Evolutionary conservation across 2,797 vertebrate genomes (phyloP).

Genomic region (Characodon lateralis): DNA sequence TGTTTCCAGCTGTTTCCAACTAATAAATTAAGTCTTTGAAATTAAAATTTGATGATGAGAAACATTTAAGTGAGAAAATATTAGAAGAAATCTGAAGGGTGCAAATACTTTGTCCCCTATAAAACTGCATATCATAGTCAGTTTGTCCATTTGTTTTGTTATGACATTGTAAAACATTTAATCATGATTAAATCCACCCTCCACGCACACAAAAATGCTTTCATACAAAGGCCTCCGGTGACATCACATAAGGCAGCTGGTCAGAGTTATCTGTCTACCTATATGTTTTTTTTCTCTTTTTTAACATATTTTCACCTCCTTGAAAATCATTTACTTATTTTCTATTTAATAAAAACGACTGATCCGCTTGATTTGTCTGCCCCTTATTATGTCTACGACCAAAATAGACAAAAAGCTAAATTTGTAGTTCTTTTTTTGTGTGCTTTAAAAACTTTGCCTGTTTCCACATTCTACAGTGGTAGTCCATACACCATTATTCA

Average conservation of each 20-base stretch:
- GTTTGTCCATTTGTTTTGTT: background rate
- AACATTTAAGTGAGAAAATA: background rate
- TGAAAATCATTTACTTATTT: background rate
- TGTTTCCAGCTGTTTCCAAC: too few species aligned
- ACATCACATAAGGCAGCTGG: background rate
- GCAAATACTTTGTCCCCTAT: background rate
- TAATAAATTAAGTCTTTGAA: background rate
- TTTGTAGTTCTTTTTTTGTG: too few species aligned
- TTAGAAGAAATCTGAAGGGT: background rate
- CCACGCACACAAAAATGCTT: background rate
- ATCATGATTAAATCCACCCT: background rate
- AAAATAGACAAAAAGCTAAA: too few species aligned
- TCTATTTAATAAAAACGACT: too few species aligned
- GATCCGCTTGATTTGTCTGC: too few species aligned
- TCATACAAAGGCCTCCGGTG: background rate
- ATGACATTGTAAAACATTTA: too few species aligned
- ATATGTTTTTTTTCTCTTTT: background rate
- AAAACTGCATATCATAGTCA: background rate
- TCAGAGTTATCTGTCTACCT: background rate
- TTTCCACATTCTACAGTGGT: background rate
- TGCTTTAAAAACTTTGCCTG: too few species aligned
- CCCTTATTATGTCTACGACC: too few species aligned
- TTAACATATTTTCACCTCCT: background rate
- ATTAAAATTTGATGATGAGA: background rate
- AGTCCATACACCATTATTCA: background rate